Base-by-base conservation (phyloP, 2,888 invertebrate genomes). In the Polymixis lichenea region DNA sequence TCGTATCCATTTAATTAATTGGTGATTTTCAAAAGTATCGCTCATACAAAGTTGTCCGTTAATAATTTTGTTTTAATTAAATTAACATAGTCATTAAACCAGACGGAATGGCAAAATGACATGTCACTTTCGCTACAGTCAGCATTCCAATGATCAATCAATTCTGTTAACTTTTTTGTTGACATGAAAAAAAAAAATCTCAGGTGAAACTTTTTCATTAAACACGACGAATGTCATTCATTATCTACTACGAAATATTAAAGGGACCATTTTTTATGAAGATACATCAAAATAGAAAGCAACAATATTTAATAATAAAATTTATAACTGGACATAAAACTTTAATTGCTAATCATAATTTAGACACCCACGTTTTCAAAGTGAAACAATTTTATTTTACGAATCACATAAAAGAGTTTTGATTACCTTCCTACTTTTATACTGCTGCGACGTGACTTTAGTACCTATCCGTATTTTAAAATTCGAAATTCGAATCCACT, bases 321-420 rank as follows among this genome's bases (percentile, higher is more conserved):
- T 58, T 75, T 73, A 76, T 53, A 74, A 19, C 53, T 32, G n/a
- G n/a, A 58, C 46, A 75, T 83, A 80, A 80, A 83, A 80, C 25
- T 70, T 84, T 80, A 80, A 84, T 83, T 76, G 72, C 38, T 70
- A 46, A 74, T 80, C 84, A 76, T 72, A 80, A 84, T 80, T 74
- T 74, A 74, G 74, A 83, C 84, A 83, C 83, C 83, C 84, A 84
- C 83, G 66, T 43, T 11, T 19, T n/a, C 8, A 38, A 76, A 76
- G 58, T 72, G 65, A 83, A 83, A 74, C 65, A 74, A 72, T 66
- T 82, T 75, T 74, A 61, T 68, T 74, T 74, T 70, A 83, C n/a
- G 78, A 25, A 73, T 71, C 64, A 77, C 61, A 55, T 82, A 74
- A 61, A 81, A 78, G 13, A 67, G 70, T 71, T 82, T 78, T 70